A percentile compares a stretch with the other conserved stretches of the same genome.
phyloP scores from a whole-genome alignment of 2,113 vertebrate species.

The Oncorhynchus masou region DNA sequence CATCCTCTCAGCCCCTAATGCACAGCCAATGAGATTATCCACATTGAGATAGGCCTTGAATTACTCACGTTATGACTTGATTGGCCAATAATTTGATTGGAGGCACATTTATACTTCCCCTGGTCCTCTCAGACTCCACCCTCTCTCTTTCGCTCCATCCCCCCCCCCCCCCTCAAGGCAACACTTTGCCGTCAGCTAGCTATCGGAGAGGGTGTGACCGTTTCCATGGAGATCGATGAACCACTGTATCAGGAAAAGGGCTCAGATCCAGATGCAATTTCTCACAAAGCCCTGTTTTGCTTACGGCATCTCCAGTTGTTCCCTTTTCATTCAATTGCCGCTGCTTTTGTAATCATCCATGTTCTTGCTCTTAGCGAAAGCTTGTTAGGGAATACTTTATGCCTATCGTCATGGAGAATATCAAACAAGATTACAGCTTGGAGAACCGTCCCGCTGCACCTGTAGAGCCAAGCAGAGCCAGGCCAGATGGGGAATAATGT shows the following conservation, averaged over 20 bases:
- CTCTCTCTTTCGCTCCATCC: background rate
- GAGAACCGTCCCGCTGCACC: background rate
- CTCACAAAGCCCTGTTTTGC: background rate
- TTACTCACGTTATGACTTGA: slow-evolving; percentile 89
- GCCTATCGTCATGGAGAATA: background rate
- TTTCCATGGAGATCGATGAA: slow-evolving; percentile 47
- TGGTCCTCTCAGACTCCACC: slow-evolving; percentile 55
- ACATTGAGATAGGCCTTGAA: slow-evolving; percentile 82
- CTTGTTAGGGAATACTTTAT: background rate
- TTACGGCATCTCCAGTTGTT: background rate
- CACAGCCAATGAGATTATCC: slow-evolving; percentile 86
- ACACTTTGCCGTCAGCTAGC: slow-evolving; percentile 42
- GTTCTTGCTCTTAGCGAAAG: background rate
- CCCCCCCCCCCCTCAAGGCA: slow-evolving; percentile 35
- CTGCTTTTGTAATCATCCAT: background rate
- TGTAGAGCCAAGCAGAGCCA: slow-evolving; percentile 6
- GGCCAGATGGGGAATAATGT: slow-evolving; percentile 32
- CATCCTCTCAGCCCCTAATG: slow-evolving; percentile 76
- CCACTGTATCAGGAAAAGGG: slow-evolving; percentile 38
- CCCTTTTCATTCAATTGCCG: background rate
- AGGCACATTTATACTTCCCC: slow-evolving; percentile 81
- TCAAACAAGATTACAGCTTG: too few species aligned
- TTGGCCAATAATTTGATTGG: slow-evolving; percentile 91
- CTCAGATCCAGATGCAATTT: slow-evolving; percentile 21
- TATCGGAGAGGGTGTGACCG: slow-evolving; percentile 43